Conservation (phyloP, 2,888 invertebrate species). For the Graphium colonna region DNA sequence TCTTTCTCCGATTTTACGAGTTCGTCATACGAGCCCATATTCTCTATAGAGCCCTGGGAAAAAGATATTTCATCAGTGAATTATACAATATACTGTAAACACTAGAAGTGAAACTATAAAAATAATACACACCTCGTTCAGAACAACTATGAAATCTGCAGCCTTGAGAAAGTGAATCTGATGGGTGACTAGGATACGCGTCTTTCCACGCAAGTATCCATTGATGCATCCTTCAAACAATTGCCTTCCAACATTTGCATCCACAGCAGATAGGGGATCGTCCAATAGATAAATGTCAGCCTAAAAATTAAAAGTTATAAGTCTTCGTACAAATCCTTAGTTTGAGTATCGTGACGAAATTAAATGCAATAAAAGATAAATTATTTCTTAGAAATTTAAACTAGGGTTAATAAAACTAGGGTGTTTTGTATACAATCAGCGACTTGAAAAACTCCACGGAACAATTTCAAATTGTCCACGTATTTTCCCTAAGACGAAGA, state of each 20-base stretch:
- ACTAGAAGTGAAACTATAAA: too few species aligned
- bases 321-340: too few species aligned
- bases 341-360: too few species aligned
- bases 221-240: constrained; percentile 89
- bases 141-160: constrained; percentile 83
- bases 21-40: constrained; percentile 80
- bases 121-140: constrained; percentile 65
- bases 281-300: constrained; percentile 91
- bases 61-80: too few species aligned
- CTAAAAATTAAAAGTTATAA: constrained; percentile 47
- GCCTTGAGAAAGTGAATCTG: constrained; percentile 89
- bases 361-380: too few species aligned
- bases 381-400: too few species aligned
- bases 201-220: constrained; percentile 82
- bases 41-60: constrained; percentile 80
- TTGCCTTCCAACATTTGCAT: constrained; percentile 88
- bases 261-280: constrained; percentile 93
- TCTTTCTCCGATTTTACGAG: constrained; percentile 74
- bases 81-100: too few species aligned
- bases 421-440: too few species aligned
- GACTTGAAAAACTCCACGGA: too few species aligned
- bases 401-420: too few species aligned
- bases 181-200: constrained; percentile 90
- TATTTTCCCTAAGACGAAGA: too few species aligned
- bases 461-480: too few species aligned